These are phyloP conservation scores for Kradibia gibbosae DNA, from an alignment of 1,140 invertebrate species.

Conservation along the genomic window DNA sequence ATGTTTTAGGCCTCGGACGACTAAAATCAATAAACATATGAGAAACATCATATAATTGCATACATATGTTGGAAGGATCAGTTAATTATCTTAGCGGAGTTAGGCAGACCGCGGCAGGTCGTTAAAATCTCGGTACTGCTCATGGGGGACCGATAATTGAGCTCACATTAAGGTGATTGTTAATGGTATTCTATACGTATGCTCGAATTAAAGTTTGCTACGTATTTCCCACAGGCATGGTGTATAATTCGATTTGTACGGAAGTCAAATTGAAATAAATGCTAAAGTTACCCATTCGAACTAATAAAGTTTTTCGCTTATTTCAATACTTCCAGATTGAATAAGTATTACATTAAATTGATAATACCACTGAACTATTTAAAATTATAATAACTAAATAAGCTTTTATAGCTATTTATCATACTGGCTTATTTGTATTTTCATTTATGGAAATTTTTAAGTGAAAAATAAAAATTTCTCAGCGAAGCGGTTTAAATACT, in stretches of 20 bases:
- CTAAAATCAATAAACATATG: not conserved
- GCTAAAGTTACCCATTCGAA: not conserved
- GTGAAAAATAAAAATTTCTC: too few relatives aligned
- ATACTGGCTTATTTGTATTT: too few relatives aligned
- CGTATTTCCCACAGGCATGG: not conserved
- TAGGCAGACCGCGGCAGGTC: conserved; percentile 19
- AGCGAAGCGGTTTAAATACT: too few relatives aligned
- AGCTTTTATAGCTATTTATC: too few relatives aligned
- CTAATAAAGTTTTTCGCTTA: not conserved
- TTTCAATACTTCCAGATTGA: too few relatives aligned
- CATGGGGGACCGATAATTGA: conserved; percentile 32
- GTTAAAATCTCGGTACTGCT: not conserved
- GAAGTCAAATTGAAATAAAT: conserved; percentile 29
- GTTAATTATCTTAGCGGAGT: conserved; percentile 37
- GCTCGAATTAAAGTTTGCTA: conserved; percentile 30
- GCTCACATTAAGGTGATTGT: conserved; percentile 41
- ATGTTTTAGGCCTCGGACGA: not conserved
- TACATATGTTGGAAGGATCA: not conserved
- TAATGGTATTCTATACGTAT: conserved; percentile 29
- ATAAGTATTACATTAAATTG: too few relatives aligned
- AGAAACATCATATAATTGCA: conserved; percentile 1
- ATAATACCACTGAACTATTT: too few relatives aligned
- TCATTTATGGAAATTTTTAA: too few relatives aligned
- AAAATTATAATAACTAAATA: too few relatives aligned
- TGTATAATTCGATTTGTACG: conserved; percentile 17